Evolutionary conservation across 2,888 invertebrate species (phyloP).

Genomic region (Chalcis sispes): DNA sequence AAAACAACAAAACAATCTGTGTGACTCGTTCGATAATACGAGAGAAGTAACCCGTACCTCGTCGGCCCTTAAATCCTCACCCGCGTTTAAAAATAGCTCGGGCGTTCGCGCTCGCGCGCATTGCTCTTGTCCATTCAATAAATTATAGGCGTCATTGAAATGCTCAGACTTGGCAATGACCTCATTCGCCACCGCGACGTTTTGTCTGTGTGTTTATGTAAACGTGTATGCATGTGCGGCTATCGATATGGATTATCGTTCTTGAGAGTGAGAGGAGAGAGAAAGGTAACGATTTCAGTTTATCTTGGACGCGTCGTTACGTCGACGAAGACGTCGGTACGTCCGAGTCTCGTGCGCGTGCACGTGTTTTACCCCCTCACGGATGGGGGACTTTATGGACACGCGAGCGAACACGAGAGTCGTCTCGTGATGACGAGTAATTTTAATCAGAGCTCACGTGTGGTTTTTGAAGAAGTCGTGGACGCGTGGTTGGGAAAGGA

Average conservation of each 20-base stretch:
- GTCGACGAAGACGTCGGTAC: no score
- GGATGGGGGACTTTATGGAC: no score
- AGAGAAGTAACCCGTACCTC: no score
- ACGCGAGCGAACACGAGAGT: no score
- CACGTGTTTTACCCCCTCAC: no score
- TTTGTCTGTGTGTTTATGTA: neutral
- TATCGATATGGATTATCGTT: constrained; percentile 56
- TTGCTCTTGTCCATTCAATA: constrained; percentile 15
- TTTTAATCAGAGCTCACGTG: no score
- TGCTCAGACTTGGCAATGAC: constrained; percentile 57
- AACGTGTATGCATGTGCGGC: constrained; percentile 15
- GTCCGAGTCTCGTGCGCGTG: neutral
- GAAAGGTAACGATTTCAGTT: constrained; percentile 28
- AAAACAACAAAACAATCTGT: no score
- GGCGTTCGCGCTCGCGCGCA: neutral
- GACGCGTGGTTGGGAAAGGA: no score
- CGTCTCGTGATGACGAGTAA: no score
- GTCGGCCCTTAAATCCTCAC: neutral
- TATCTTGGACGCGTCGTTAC: no score
- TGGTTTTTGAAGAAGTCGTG: no score
- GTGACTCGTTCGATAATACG: no score
- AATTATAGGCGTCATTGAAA: constrained; percentile 54
- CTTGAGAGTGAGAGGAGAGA: constrained; percentile 57
- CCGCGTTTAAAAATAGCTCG: constrained; percentile 36
- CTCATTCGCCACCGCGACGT: constrained; percentile 44